Conservation (phyloP, 2,888 invertebrate genomes). For the Morinoia aosen region DNA sequence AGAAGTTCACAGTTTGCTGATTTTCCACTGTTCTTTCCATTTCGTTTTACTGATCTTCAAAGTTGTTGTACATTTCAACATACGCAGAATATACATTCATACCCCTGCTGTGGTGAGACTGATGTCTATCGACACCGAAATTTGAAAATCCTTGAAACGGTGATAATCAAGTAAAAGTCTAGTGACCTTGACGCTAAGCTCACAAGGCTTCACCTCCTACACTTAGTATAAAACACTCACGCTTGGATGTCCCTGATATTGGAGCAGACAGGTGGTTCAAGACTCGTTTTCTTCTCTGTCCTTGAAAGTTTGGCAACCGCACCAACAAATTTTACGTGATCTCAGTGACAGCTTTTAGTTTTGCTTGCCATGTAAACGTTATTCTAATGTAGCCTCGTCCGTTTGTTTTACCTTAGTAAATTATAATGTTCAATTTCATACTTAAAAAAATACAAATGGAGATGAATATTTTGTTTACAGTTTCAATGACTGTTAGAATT, state of each 20-base stretch:
- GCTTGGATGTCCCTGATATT: neutral
- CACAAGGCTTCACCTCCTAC: neutral
- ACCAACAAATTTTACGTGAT: neutral
- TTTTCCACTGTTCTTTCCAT: too few species aligned
- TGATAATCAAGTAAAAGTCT: neutral
- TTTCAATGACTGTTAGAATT: neutral
- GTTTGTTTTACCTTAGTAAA: neutral
- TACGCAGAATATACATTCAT: too few species aligned
- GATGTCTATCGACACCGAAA: too few species aligned
- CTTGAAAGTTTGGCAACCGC: neutral
- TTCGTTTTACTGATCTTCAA: too few species aligned
- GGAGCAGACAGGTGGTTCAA: neutral
- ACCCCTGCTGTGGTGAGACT: too few species aligned
- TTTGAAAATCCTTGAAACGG: neutral
- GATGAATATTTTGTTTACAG: neutral
- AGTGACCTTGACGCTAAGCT: neutral
- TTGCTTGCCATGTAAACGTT: neutral
- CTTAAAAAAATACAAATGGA: neutral
- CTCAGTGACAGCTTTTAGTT: neutral
- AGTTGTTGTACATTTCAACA: too few species aligned
- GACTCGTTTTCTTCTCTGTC: neutral
- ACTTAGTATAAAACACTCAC: neutral
- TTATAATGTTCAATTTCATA: neutral
- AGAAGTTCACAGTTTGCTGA: too few species aligned
- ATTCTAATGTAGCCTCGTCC: neutral